Percentiles rank a stretch among this genome's conserved stretches.
phyloP scores from a whole-genome alignment of 2,888 invertebrate species.

The Torymus auratus region DNA sequence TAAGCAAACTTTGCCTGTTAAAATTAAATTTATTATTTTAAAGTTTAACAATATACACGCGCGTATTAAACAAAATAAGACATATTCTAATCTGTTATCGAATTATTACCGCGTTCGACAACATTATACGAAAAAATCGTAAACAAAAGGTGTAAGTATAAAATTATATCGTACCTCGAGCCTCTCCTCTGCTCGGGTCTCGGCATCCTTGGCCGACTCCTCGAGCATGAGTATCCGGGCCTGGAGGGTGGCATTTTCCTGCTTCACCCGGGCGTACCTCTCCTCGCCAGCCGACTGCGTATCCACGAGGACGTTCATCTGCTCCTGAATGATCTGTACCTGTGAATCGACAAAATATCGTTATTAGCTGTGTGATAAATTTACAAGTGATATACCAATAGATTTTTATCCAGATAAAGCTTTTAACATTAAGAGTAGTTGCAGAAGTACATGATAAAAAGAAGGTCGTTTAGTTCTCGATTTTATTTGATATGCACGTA shows the following conservation, averaged over 20 bases:
- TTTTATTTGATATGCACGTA: too few relatives aligned
- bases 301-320: slow-evolving; percentile 92
- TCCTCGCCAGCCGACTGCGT: slow-evolving; percentile 92
- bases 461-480: too few relatives aligned
- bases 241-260: slow-evolving; percentile 94
- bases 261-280: slow-evolving; percentile 91
- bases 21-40: too few relatives aligned
- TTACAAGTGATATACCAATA: too few relatives aligned
- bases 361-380: too few relatives aligned
- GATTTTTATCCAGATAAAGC: too few relatives aligned
- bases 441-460: too few relatives aligned
- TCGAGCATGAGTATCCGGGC: slow-evolving; percentile 94
- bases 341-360: slow-evolving; percentile 73
- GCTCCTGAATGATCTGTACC: slow-evolving; percentile 95
- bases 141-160: not conserved
- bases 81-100: too few relatives aligned
- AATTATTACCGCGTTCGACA: not conserved
- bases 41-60: too few relatives aligned
- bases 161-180: slow-evolving; percentile 74
- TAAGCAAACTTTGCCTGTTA: too few relatives aligned
- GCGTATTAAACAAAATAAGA: too few relatives aligned
- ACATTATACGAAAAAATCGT: slow-evolving; percentile 21
- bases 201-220: slow-evolving; percentile 79
- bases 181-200: slow-evolving; percentile 78
- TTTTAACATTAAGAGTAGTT: too few relatives aligned